Conservation (phyloP, 2,888 invertebrate genomes). For the Microctonus brassicae region DNA sequence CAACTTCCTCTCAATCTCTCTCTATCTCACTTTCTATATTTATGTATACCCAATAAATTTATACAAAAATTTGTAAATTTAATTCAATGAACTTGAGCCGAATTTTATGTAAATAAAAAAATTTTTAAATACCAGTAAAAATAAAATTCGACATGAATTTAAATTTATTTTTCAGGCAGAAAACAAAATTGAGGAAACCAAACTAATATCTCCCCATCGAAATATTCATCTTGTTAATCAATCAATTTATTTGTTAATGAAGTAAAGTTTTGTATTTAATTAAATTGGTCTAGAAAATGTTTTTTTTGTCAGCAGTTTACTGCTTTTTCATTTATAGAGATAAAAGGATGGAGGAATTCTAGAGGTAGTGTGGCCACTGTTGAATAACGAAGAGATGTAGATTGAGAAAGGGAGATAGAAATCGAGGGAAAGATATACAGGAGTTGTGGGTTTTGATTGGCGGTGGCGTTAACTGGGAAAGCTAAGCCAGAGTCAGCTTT, state of each 20-base stretch:
- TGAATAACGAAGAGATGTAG: background rate
- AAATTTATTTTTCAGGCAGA: too few relatives aligned
- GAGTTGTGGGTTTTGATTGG: slow-evolving; percentile 53
- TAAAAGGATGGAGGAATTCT: too few relatives aligned
- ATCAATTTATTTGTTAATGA: too few relatives aligned
- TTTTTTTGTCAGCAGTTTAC: too few relatives aligned
- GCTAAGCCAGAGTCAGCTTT: slow-evolving; percentile 55
- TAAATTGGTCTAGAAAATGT: too few relatives aligned
- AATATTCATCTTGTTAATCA: too few relatives aligned
- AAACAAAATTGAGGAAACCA: too few relatives aligned
- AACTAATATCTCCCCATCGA: too few relatives aligned
- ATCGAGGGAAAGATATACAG: slow-evolving; percentile 8
- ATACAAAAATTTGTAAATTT: background rate
- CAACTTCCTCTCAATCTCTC: slow-evolving; percentile 12
- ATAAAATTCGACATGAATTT: too few relatives aligned
- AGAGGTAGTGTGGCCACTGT: too few relatives aligned
- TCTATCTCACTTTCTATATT: slow-evolving; percentile 5
- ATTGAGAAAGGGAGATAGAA: slow-evolving; percentile 12
- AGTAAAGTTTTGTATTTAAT: too few relatives aligned
- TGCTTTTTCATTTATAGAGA: too few relatives aligned
- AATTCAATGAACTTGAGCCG: background rate
- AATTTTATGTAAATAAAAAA: background rate
- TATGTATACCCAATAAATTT: background rate
- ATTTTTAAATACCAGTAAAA: background rate
- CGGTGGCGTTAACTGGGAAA: slow-evolving; percentile 59